Evolutionary conservation across 2,888 invertebrate species (phyloP).

Genomic region (Leucania comma): DNA sequence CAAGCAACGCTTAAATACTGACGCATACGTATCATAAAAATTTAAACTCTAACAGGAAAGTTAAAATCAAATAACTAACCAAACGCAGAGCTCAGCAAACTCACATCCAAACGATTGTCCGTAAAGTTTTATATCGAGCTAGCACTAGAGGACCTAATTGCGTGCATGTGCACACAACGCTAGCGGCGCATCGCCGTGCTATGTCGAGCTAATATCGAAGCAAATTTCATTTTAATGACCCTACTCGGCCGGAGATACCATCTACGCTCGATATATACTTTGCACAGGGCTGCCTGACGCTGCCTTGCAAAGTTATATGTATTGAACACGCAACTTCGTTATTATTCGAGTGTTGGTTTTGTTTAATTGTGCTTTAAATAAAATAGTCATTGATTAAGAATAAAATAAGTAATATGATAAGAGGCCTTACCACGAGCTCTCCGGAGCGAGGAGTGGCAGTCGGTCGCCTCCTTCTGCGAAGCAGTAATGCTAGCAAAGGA

Average conservation of each 20-base stretch:
- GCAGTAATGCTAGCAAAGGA: no score
- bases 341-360: conserved; percentile 60
- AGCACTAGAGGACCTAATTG: conserved; percentile 25
- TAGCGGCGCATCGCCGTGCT: conserved; percentile 60
- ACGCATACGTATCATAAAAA: no score
- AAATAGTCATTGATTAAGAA: conserved; percentile 28
- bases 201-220: conserved; percentile 75
- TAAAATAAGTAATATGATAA: conserved; percentile 7
- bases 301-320: conserved; percentile 62
- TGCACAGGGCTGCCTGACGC: conserved; percentile 72
- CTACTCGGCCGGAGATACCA: conserved; percentile 74
- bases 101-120: background rate
- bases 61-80: background rate
- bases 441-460: no score
- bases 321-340: conserved; percentile 54
- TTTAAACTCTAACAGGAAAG: no score
- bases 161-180: conserved; percentile 57
- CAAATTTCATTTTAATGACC: conserved; percentile 89
- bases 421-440: no score
- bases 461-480: no score
- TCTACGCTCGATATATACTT: conserved; percentile 80
- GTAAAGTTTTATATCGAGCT: conserved; percentile 31
- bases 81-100: background rate
- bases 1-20: no score
- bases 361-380: background rate